phyloP scores from a whole-genome alignment of 1,140 invertebrate genomes.

The Brachionus rubens region DNA sequence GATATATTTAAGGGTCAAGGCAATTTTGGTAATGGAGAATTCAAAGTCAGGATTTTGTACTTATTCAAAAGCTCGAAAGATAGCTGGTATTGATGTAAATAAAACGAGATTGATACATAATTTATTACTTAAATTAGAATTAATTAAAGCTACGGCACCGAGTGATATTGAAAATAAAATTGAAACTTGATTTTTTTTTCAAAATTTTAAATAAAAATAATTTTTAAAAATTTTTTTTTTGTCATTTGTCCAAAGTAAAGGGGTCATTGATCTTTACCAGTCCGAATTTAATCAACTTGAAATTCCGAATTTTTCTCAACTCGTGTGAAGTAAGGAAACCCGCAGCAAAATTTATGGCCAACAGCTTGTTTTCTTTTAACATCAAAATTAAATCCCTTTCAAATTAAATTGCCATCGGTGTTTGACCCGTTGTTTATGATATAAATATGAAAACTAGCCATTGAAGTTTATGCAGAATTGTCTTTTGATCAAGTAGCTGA shows the following conservation, averaged over 20 bases:
- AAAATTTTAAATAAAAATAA: neutral
- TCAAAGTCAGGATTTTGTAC: constrained; percentile 24
- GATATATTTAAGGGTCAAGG: constrained; percentile 33
- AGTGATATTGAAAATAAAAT: neutral
- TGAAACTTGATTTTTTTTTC: neutral
- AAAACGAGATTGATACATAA: constrained; percentile 36
- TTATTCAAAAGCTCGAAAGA: constrained; percentile 31
- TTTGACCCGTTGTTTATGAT: too few species aligned
- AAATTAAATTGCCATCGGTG: too few species aligned
- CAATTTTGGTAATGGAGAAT: constrained; percentile 21
- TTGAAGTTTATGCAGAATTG: too few species aligned
- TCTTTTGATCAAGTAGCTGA: too few species aligned
- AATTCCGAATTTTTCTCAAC: too few species aligned
- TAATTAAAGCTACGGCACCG: neutral
- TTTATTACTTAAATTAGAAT: constrained; percentile 10
- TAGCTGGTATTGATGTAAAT: constrained; percentile 46
- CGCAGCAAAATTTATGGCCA: too few species aligned
- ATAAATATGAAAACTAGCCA: too few species aligned
- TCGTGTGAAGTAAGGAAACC: too few species aligned
- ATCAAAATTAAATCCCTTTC: too few species aligned
- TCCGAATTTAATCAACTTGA: too few species aligned
- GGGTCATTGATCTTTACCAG: too few species aligned
- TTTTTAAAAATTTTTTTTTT: neutral
- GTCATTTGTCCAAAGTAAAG: neutral
- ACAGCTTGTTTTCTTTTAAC: too few species aligned